These are phyloP conservation scores for Sphaeridia pumilis DNA, from an alignment of 2,888 invertebrate species.

Conservation along the genomic window DNA sequence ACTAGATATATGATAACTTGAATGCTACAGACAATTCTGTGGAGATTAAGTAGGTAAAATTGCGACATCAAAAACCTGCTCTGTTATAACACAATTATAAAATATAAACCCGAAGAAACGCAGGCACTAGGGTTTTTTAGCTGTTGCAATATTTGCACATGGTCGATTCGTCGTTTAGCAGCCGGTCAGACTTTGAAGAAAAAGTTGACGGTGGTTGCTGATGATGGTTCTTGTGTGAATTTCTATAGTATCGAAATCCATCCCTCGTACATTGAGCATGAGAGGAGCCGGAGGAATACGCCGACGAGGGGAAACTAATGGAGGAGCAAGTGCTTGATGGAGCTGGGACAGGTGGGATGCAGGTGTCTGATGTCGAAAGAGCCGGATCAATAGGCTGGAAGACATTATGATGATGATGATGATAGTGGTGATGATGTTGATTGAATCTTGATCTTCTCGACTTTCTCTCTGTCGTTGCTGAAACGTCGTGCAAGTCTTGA, in stretches of 20 bases:
- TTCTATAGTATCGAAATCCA: background rate
- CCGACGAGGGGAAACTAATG: slow-evolving; percentile 1
- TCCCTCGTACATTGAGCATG: background rate
- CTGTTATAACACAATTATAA: too few species aligned
- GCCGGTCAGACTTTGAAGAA: background rate
- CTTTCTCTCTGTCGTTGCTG: too few species aligned
- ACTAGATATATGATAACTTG: too few species aligned
- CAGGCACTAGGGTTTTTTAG: too few species aligned
- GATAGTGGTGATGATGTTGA: slow-evolving; percentile 1
- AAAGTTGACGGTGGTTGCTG: too few species aligned
- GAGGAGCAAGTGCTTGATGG: slow-evolving; percentile 8
- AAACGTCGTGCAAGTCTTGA: too few species aligned
- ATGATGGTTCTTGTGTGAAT: background rate
- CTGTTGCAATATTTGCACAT: background rate
- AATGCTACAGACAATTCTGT: too few species aligned
- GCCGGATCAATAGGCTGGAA: background rate
- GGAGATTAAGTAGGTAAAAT: too few species aligned
- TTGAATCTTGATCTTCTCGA: background rate
- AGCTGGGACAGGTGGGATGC: slow-evolving; percentile 10
- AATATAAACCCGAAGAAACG: too few species aligned
- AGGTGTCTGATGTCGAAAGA: background rate
- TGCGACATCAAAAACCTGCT: too few species aligned
- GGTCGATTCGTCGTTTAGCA: background rate
- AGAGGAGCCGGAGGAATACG: background rate
- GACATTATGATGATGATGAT: too few species aligned